These are phyloP conservation scores for Capitulum mitella DNA, from an alignment of 2,888 invertebrate species.

Conservation along the genomic window DNA sequence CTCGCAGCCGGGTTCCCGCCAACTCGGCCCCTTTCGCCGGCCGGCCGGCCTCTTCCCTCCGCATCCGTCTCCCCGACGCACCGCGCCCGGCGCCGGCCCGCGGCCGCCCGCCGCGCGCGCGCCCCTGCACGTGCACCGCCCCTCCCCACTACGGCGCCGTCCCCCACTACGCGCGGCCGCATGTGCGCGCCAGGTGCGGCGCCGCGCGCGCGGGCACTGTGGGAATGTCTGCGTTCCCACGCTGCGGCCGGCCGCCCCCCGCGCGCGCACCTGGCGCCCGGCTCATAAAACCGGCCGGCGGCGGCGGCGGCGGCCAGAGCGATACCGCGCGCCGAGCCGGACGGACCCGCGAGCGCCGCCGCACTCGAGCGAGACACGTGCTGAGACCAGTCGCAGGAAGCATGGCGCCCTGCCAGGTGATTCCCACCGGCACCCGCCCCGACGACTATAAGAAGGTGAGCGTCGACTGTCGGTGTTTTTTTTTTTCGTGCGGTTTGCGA, in stretches of 20 bases:
- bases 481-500: too few species aligned
- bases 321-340: not conserved
- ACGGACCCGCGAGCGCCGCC: not conserved
- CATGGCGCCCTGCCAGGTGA: conserved; percentile 12
- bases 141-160: not conserved
- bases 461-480: too few species aligned
- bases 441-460: conserved; percentile 14
- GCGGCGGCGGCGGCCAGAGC: not conserved
- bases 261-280: conserved; percentile 4
- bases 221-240: conserved; percentile 15
- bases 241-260: not conserved
- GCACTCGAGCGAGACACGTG: not conserved
- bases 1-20: not conserved
- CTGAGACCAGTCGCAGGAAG: not conserved
- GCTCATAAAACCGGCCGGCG: not conserved
- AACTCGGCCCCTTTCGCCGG: not conserved
- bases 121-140: not conserved
- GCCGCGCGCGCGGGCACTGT: not conserved
- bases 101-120: not conserved
- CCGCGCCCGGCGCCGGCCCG: not conserved
- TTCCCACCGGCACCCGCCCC: not conserved
- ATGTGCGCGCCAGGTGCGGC: conserved; percentile 14
- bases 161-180: not conserved
- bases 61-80: not conserved
- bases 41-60: not conserved